Evolutionary conservation across 2,113 vertebrate species (phyloP), one percentile per base, ranked within the genome.

Genomic region (Chunga burmeisteri): DNA sequence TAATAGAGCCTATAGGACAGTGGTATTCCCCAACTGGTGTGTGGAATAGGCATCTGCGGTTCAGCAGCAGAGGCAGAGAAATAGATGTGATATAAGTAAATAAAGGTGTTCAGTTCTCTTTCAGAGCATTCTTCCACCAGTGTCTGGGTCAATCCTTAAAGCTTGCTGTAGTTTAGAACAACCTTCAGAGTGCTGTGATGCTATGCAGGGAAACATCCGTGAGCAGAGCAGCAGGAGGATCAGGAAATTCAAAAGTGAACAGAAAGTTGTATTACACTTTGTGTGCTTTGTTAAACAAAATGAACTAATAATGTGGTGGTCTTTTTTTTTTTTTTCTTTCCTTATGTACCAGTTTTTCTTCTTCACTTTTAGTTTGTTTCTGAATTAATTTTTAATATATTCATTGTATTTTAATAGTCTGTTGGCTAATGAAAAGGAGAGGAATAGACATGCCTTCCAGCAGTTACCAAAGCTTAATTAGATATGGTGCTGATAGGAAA

Each of bases 181-280:
- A 3, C 6, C 18, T 61, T 61, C 47, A 23, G 36, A 44, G 3
- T 42, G 12, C 26, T 67, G 21, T 29, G 65, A 75, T 0, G 0
- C 12, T 68, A 32, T 49, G 6, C 21, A 79, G 16, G 3, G 20
- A 9, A 56, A n/a, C 26, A 26, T 15, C 23, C 52, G 44, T 16
- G 32, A 77, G 13, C 13, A 81, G 34, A 63, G 40, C 16, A 20
- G 8, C 16, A 56, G 22, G n/a, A 75, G 11, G 63, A 30, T 32
- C 8, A 29, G 32, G 42, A 80, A 21, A 68, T 38, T 56, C 9
- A 59, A 42, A 75, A 75, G 20, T 52, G 38, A 36, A 38, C 20
- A 53, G 16, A 65, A 65, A 81, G 16, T 34, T 58, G 13, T 32
- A 20, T 29, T 85, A 34, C 16, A 40, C 22, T 42, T 47, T 44